Conservation (phyloP, 2,888 invertebrate genomes). For the Plutella xylostella region DNA sequence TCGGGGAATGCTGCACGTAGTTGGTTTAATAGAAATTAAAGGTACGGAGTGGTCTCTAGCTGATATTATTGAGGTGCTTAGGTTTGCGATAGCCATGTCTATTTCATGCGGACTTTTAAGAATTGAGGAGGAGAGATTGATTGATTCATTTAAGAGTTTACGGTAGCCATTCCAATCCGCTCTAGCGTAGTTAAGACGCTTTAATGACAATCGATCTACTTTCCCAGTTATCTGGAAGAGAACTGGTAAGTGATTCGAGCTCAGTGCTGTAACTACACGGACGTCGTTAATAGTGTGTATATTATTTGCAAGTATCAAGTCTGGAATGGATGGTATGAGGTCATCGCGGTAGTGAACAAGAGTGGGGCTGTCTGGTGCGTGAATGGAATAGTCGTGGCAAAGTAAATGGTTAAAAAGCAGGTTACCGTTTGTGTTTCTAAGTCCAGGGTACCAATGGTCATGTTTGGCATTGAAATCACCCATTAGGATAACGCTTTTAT, state of each 20-base stretch:
- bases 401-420: neutral
- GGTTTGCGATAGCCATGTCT: neutral
- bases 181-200: neutral
- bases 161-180: neutral
- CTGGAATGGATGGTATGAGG: neutral
- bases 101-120: neutral
- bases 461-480: constrained; percentile 1
- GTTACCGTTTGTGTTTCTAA: neutral
- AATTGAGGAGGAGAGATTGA: neutral
- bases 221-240: neutral
- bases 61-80: neutral
- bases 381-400: neutral
- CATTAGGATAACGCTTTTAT: neutral
- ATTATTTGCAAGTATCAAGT: neutral
- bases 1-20: neutral
- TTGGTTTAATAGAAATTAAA: neutral
- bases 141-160: neutral
- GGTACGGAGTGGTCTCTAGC: neutral
- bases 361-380: neutral
- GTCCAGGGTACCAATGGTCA: neutral
- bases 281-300: neutral
- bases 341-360: neutral
- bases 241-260: neutral
- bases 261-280: neutral
- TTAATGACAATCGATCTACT: neutral